Evolutionary conservation across 1,140 invertebrate genomes (phyloP).

Genomic region (Anastrepha obliqua): DNA sequence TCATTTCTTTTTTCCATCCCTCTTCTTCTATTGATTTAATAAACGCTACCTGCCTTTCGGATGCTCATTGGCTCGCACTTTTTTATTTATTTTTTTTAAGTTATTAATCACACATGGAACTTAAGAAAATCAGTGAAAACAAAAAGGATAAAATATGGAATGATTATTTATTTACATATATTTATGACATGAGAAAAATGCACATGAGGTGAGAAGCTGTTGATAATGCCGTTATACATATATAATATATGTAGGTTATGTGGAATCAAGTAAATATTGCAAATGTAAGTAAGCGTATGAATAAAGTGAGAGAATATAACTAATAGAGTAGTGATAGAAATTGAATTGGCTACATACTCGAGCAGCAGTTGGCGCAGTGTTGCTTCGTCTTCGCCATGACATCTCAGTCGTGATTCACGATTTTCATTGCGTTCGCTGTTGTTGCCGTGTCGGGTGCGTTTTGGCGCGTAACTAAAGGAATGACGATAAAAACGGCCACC

Average conservation of each 20-base stretch:
- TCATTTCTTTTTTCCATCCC: too few relatives aligned
- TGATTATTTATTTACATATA: background rate
- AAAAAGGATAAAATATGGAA: background rate
- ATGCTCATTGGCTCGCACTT: background rate
- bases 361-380: constrained; percentile 74
- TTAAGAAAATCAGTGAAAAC: background rate
- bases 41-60: too few relatives aligned
- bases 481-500: constrained; percentile 73
- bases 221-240: background rate
- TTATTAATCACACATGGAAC: background rate
- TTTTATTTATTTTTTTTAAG: background rate
- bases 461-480: constrained; percentile 74
- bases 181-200: background rate
- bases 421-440: constrained; percentile 70
- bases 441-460: constrained; percentile 68
- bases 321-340: background rate
- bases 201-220: constrained; percentile 22
- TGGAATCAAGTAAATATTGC: constrained; percentile 9
- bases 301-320: constrained; percentile 25
- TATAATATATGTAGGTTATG: background rate
- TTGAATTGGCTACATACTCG: constrained; percentile 68
- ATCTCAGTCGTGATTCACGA: constrained; percentile 73
- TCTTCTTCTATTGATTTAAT: too few relatives aligned
- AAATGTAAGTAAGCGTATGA: background rate
- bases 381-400: constrained; percentile 74